Evolutionary conservation across 2,888 invertebrate species (phyloP).

Genomic region (Drosophila flavopinicola): DNA sequence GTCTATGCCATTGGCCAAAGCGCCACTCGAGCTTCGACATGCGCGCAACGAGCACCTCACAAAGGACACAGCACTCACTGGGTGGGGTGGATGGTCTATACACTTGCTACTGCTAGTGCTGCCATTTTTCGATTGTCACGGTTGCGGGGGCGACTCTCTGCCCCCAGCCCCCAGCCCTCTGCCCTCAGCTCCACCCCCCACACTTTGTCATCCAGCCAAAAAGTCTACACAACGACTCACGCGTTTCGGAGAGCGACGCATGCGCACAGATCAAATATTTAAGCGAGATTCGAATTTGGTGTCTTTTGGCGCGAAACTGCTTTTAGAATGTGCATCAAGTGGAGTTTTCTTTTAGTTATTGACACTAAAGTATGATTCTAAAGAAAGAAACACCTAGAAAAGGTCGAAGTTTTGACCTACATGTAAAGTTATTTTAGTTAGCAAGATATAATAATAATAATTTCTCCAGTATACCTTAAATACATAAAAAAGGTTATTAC

Average conservation of each 20-base stretch:
- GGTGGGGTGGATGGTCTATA: conserved; percentile 8
- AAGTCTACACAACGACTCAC: conserved; percentile 57
- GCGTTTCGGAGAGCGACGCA: conserved; percentile 60
- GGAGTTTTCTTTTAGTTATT: background rate
- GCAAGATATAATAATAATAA: too few relatives aligned
- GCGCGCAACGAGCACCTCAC: conserved; percentile 59
- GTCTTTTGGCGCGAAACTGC: conserved; percentile 60
- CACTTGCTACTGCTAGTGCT: conserved; percentile 54
- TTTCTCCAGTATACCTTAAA: too few relatives aligned
- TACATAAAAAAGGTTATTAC: too few relatives aligned
- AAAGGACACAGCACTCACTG: conserved; percentile 2
- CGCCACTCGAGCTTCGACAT: conserved; percentile 63
- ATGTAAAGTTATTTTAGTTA: too few relatives aligned
- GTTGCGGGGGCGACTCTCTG: conserved; percentile 9
- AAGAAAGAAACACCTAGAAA: too few relatives aligned
- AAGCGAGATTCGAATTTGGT: conserved; percentile 12
- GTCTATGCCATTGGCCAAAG: conserved; percentile 79
- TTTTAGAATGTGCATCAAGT: conserved; percentile 7
- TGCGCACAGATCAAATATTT: conserved; percentile 47
- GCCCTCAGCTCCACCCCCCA: background rate
- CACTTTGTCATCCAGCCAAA: background rate
- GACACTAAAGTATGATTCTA: too few relatives aligned
- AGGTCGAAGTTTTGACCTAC: too few relatives aligned
- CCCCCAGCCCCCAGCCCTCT: too few relatives aligned
- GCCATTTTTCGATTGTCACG: conserved; percentile 71